Base-by-base conservation (phyloP, 2,113 vertebrate species). In the Scortum barcoo region DNA sequence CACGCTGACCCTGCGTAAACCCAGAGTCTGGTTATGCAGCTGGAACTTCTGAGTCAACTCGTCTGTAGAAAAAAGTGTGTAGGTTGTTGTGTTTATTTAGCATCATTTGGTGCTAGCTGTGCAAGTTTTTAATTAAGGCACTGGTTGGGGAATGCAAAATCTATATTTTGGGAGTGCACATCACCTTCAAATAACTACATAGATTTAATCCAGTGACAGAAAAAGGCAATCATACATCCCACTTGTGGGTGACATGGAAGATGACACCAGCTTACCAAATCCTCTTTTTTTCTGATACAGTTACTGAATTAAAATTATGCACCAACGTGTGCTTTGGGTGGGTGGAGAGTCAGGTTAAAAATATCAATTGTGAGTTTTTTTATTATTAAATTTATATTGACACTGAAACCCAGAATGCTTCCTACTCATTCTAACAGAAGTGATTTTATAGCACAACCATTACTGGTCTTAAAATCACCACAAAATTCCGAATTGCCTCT, bases 211-310 rank as follows among this genome's bases (percentile, higher is more conserved):
- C 17, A 73, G 30, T 58, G 28, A 50, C 20, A 28, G 28, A 38
- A n/a, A n/a, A n/a, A 67, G 17, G 24, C 20, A 78, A 40, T 67
- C 51, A 50, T 48, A 30, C 40, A 42, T 42, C 33, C 40, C 58
- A 58, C 57, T 30, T 56, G 56, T 30, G 10, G 60, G n/a, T 42
- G 57, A 66, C 44, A 66, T 4, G 54, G 7, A 50, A 3, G 26
- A 68, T 69, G 63, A n/a, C 26, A 24, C 20, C n/a, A n/a, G n/a
- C n/a, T 85, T 38, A 67, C 44, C 56, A 8, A 73, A 65, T 40
- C 44, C 24, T 24, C 51, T 20, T 51, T 54, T 7, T 57, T 67
- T 40, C 58, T 66, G 53, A 54, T 33, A 7, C 44, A 17, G 63
- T 68, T 4, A 17, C 12, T 76, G 22, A 72, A 81, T 26, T 76